A percentile compares a stretch with the other conserved stretches of the same genome.
Evolutionary conservation across 2,797 vertebrate species (phyloP).

Genomic region (Myripristis murdjan): DNA sequence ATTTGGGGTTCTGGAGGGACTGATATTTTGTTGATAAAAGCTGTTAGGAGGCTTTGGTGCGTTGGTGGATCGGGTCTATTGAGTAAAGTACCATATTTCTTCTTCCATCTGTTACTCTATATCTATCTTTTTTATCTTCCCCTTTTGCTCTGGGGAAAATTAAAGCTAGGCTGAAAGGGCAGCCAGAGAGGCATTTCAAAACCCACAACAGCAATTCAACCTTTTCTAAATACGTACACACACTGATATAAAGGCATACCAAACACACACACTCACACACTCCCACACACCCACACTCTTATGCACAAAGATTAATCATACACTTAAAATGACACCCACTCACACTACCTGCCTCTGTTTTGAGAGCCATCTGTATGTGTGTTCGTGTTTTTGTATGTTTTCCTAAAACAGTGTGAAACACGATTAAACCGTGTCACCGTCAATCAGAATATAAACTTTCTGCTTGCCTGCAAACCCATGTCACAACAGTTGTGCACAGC

Average conservation of each 20-base stretch:
- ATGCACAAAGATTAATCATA: constrained; percentile 25
- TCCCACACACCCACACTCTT: neutral
- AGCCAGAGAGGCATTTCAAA: constrained; percentile 5
- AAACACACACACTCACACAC: neutral
- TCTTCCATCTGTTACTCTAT: neutral
- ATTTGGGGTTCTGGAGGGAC: neutral
- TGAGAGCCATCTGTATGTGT: constrained; percentile 1
- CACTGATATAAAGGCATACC: neutral
- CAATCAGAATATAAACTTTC: constrained; percentile 34
- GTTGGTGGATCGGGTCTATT: neutral
- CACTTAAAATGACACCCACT: constrained; percentile 24
- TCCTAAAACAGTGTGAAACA: constrained; percentile 29
- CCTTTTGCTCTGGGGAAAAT: constrained; percentile 1
- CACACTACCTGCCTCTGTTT: constrained; percentile 1
- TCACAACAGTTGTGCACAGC: constrained; percentile 32
- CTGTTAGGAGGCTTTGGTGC: neutral
- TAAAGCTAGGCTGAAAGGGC: constrained; percentile 10
- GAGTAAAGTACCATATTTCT: neutral
- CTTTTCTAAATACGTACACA: neutral
- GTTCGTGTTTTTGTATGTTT: constrained; percentile 1
- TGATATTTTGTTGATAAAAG: neutral
- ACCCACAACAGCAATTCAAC: constrained; percentile 1
- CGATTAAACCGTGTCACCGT: constrained; percentile 44
- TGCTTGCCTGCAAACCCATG: constrained; percentile 25
- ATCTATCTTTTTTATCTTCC: neutral